Conservation (phyloP, 2,888 invertebrate genomes). For the Ditula angustiorana region DNA sequence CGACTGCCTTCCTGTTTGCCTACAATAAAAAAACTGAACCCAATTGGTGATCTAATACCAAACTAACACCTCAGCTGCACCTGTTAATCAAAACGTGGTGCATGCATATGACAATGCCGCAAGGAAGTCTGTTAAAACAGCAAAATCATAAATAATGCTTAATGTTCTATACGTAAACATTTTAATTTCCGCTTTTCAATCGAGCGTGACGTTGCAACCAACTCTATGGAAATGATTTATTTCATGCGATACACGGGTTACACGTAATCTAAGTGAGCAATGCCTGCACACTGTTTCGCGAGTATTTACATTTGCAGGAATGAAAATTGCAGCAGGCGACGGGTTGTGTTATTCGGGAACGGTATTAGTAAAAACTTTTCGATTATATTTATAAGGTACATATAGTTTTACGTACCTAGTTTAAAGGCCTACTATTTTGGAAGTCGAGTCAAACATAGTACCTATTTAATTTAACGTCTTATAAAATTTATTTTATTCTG, state of each 20-base stretch:
- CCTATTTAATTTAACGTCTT: too few species aligned
- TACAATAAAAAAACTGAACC: neutral
- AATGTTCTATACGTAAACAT: conserved; percentile 66
- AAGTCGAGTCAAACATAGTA: too few species aligned
- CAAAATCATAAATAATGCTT: conserved; percentile 62
- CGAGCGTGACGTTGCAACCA: conserved; percentile 47
- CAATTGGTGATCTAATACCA: neutral
- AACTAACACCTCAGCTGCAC: too few species aligned
- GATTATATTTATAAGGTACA: neutral
- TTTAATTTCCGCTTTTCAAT: conserved; percentile 66
- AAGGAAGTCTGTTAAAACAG: conserved; percentile 39
- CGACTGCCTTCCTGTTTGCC: too few species aligned
- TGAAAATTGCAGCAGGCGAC: conserved; percentile 12
- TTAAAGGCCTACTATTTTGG: too few species aligned
- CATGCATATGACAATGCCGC: neutral
- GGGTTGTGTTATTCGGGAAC: neutral
- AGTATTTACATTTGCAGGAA: conserved; percentile 18
- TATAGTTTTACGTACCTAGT: neutral
- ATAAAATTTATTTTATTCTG: too few species aligned
- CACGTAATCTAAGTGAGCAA: conserved; percentile 31
- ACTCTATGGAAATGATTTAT: conserved; percentile 54
- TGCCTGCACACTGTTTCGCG: conserved; percentile 20
- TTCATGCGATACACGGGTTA: conserved; percentile 40
- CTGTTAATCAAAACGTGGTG: neutral
- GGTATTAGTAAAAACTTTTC: neutral